Evolutionary conservation across 2,113 vertebrate genomes (phyloP), one percentile per base, ranked within the genome.

Genomic region (Garra rufa): DNA sequence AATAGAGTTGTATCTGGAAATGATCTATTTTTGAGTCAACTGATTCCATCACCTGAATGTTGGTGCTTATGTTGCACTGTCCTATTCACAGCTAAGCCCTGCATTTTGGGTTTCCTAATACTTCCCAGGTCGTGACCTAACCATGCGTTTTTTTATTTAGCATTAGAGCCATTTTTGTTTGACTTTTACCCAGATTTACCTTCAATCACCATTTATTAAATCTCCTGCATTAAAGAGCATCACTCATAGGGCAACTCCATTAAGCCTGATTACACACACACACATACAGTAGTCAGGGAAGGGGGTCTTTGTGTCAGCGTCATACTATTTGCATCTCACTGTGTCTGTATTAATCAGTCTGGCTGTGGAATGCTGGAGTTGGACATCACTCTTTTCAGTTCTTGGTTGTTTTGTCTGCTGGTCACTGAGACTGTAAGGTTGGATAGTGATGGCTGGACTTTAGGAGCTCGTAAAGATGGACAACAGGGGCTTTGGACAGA

Each of bases 161-260:
- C 77, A 75, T 75, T 81, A 67, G 61, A 81, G 55, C 57, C 59
- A 76, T 85, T 92, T 93, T 61, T 2, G 92, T 89, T 90, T 92
- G 92, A 93, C 91, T 92, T 94, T 93, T 92, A 91, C 91, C 44
- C 92, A 96, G 97, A 98, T 99, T 98, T 97, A 95, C 95, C 94
- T 96, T 95, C 96, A 98, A 97, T 99, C 94, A 93, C 95, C 95
- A 98, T 99, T 98, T 99, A 96, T 96, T 97, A 98, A 99, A 97
- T 97, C 96, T 96, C 95, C 92, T 95, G 95, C 96, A 96, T 96
- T 96, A 94, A 96, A 96, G 95, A 93, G 89, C 92, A 91, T 88
- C 92, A 26, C 94, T 95, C 94, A 93, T 93, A 95, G 93, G 93
- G 93, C 93, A 89, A 89, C 91, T 93, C 94, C 96, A 96, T 97